phyloP scores from a whole-genome alignment of 1,140 invertebrate genomes.

The Steinernema khuongi region DNA sequence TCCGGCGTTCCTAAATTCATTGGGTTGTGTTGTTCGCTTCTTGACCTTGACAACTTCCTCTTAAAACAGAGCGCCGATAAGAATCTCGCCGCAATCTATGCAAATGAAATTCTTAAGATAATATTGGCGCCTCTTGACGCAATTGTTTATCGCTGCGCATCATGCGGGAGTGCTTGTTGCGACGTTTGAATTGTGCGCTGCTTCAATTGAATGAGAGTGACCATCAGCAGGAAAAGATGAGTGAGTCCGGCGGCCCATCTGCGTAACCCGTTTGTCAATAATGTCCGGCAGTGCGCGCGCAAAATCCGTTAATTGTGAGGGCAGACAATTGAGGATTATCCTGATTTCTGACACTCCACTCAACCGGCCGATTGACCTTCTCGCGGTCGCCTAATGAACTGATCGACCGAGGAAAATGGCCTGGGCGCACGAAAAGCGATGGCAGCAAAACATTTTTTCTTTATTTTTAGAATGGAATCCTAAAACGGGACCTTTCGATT shows the following conservation, averaged over 20 bases:
- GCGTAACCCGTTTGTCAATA: neutral
- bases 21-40: neutral
- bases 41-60: conserved; percentile 9
- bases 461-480: too few relatives aligned
- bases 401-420: too few relatives aligned
- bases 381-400: neutral
- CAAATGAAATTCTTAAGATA: conserved; percentile 15
- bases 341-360: conserved; percentile 12
- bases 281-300: neutral
- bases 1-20: neutral
- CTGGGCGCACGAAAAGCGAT: too few relatives aligned
- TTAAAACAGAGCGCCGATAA: neutral
- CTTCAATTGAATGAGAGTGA: neutral
- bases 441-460: too few relatives aligned
- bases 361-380: neutral
- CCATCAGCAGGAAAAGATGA: neutral
- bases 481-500: too few relatives aligned
- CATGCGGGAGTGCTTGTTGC: neutral
- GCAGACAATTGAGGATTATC: conserved; percentile 17
- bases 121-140: conserved; percentile 9
- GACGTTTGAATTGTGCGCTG: neutral
- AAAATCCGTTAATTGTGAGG: conserved; percentile 14
- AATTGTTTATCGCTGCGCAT: neutral
- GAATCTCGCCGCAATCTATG: conserved; percentile 7
- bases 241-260: neutral